Conservation (phyloP, 2,888 invertebrate genomes). For the Mayetiola destructor region DNA sequence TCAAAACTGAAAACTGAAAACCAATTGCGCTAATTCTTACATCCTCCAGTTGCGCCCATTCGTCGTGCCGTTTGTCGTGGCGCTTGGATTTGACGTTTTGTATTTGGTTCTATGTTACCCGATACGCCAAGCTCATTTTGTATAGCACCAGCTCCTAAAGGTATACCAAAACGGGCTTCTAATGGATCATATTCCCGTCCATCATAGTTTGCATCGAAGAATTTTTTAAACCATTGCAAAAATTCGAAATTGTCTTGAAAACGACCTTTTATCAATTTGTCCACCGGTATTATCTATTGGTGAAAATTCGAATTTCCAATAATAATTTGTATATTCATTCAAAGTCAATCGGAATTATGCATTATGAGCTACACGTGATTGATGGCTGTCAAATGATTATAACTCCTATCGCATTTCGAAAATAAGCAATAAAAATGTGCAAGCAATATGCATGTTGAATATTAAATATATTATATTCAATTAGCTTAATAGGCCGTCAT, state of each 20-base stretch:
- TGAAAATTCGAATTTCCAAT: no score
- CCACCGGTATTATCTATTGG: constrained; percentile 99
- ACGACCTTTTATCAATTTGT: constrained; percentile 95
- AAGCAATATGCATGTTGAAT: no score
- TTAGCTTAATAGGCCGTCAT: no score
- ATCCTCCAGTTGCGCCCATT: constrained; percentile 3
- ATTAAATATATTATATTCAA: no score
- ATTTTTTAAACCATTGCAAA: constrained; percentile 99
- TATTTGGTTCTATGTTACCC: constrained; percentile 21
- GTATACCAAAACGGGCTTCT: constrained; percentile 70
- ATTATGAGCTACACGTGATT: no score
- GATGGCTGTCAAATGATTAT: no score
- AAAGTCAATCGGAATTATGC: no score
- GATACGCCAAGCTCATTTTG: constrained; percentile 27
- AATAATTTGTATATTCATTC: no score
- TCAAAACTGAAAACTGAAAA: background rate
- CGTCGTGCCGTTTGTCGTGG: constrained; percentile 20
- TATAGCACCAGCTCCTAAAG: constrained; percentile 56
- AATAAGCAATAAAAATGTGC: no score
- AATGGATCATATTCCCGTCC: constrained; percentile 91
- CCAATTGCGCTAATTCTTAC: background rate
- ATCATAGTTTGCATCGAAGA: constrained; percentile 99
- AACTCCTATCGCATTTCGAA: no score
- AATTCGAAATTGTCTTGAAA: constrained; percentile 99
- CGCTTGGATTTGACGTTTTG: constrained; percentile 29